These are phyloP conservation scores for Phaethon lepturus DNA, from an alignment of 2,113 vertebrate species.

Conservation along the genomic window DNA sequence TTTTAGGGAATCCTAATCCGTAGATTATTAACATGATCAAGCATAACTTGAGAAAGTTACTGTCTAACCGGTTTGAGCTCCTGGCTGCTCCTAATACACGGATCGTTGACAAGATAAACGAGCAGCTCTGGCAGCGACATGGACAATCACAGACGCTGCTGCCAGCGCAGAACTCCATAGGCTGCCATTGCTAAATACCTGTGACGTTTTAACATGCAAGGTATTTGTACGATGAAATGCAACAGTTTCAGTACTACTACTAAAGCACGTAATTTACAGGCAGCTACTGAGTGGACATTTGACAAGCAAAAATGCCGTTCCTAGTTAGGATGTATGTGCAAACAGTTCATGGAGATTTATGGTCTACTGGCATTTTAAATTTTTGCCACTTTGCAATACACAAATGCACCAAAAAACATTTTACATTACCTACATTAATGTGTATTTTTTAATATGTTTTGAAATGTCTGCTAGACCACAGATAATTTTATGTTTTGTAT, in stretches of 20 bases:
- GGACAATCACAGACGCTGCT: background rate
- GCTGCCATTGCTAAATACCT: background rate
- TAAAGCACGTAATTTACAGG: background rate
- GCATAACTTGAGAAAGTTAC: constrained; percentile 32
- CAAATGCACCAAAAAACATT: background rate
- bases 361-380: background rate
- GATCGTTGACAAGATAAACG: background rate
- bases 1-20: constrained; percentile 30
- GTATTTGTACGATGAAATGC: background rate
- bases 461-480: background rate
- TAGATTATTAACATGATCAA: constrained; percentile 49
- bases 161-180: background rate
- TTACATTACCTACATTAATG: too few relatives aligned
- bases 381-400: background rate
- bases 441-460: background rate
- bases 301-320: background rate
- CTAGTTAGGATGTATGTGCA: background rate
- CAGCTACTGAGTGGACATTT: background rate
- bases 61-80: background rate
- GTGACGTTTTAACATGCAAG: background rate
- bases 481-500: background rate
- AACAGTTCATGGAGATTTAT: background rate
- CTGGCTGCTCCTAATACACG: background rate
- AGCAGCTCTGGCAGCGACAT: background rate
- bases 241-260: background rate